Evolutionary conservation across 2,888 invertebrate genomes (phyloP).

Genomic region (Sipunculus nudus): DNA sequence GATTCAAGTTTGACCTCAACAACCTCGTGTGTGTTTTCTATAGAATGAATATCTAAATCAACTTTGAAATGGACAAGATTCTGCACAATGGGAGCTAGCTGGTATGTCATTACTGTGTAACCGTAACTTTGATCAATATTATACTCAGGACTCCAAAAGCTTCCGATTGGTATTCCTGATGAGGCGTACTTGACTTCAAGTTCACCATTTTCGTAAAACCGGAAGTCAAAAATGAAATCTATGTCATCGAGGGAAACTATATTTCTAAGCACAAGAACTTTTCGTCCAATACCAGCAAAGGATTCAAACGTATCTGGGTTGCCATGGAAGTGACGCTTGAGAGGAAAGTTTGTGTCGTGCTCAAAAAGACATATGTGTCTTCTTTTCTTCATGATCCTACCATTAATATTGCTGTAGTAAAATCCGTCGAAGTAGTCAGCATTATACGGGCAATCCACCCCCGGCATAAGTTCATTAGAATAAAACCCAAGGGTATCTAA

Average conservation of each 20-base stretch:
- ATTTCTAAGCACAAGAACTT: slow-evolving; percentile 49
- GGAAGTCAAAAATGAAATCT: slow-evolving; percentile 58
- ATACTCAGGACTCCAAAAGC: too few relatives aligned
- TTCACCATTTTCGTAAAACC: slow-evolving; percentile 56
- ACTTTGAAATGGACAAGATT: too few relatives aligned
- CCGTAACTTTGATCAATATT: too few relatives aligned
- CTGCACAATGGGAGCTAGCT: too few relatives aligned
- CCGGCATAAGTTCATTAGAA: slow-evolving; percentile 46
- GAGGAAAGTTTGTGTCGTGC: slow-evolving; percentile 48
- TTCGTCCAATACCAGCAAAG: slow-evolving; percentile 49
- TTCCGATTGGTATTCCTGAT: slow-evolving; percentile 53
- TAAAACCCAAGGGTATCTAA: slow-evolving; percentile 44
- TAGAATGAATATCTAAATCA: too few relatives aligned
- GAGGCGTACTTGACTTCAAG: slow-evolving; percentile 49
- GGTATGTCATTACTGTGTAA: too few relatives aligned
- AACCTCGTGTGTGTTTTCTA: too few relatives aligned
- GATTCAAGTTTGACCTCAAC: too few relatives aligned
- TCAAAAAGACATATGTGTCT: slow-evolving; percentile 56
- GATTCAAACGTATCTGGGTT: slow-evolving; percentile 36
- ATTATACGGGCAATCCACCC: slow-evolving; percentile 55
- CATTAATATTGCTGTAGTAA: slow-evolving; percentile 48
- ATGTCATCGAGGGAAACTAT: slow-evolving; percentile 52
- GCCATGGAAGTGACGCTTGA: slow-evolving; percentile 45
- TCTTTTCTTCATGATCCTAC: slow-evolving; percentile 37
- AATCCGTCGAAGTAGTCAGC: slow-evolving; percentile 47